Conservation (phyloP, 2,888 invertebrate genomes). For the Eremobia ochroleuca region DNA sequence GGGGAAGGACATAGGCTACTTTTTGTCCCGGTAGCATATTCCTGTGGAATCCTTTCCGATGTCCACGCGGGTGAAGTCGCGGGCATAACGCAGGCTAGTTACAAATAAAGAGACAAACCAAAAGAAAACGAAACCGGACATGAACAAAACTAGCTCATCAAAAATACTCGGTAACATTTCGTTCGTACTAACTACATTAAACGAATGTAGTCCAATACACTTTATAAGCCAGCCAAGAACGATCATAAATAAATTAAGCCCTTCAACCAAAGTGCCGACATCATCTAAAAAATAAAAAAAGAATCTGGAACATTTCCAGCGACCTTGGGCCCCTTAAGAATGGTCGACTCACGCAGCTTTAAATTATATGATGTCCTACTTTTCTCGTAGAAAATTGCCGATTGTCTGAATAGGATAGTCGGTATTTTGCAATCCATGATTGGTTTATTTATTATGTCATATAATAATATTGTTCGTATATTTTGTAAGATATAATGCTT, state of each 20-base stretch:
- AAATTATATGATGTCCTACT: slow-evolving; percentile 87
- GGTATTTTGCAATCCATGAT: slow-evolving; percentile 59
- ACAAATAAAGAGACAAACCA: neutral
- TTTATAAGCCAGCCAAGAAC: slow-evolving; percentile 56
- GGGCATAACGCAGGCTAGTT: neutral
- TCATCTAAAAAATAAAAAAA: slow-evolving; percentile 74
- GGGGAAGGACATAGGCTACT: neutral
- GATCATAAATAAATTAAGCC: slow-evolving; percentile 71
- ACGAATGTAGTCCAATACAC: slow-evolving; percentile 58
- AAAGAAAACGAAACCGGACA: slow-evolving; percentile 1
- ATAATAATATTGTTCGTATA: slow-evolving; percentile 61
- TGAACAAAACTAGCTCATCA: slow-evolving; percentile 9
- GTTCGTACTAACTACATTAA: slow-evolving; percentile 45
- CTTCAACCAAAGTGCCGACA: slow-evolving; percentile 74
- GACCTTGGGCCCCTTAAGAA: slow-evolving; percentile 87
- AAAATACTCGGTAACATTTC: slow-evolving; percentile 13
- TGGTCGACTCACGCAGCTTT: slow-evolving; percentile 80
- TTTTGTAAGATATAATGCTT: slow-evolving; percentile 55
- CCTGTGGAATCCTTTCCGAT: no score
- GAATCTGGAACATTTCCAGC: slow-evolving; percentile 88
- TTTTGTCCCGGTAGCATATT: neutral
- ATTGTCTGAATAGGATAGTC: slow-evolving; percentile 62
- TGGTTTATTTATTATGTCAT: slow-evolving; percentile 62
- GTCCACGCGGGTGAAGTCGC: no score
- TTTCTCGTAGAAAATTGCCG: slow-evolving; percentile 78